phyloP scores from a whole-genome alignment of 1,140 invertebrate genomes.

The Phenacoccus solenopsis region DNA sequence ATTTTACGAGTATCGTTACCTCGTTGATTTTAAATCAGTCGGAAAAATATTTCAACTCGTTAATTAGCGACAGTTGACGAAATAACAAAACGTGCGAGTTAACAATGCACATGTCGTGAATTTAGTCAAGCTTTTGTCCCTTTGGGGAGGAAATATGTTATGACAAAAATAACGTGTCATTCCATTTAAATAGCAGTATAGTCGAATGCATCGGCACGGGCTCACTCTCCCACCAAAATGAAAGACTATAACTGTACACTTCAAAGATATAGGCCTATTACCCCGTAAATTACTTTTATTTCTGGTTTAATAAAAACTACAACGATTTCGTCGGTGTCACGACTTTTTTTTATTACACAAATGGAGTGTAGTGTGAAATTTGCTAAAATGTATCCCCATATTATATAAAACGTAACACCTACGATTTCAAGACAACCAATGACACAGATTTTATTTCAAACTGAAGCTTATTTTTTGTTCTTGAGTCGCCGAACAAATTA shows the following conservation, averaged over 20 bases:
- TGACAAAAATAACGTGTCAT: background rate
- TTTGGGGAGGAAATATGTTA: too few relatives aligned
- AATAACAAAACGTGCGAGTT: too few relatives aligned
- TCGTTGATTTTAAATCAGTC: too few relatives aligned
- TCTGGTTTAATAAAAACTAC: background rate
- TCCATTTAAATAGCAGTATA: background rate
- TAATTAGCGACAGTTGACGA: too few relatives aligned
- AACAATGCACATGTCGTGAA: too few relatives aligned
- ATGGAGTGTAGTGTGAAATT: background rate
- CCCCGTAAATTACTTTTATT: background rate
- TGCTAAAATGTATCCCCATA: background rate
- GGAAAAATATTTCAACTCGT: too few relatives aligned
- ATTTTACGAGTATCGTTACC: too few relatives aligned
- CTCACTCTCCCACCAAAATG: background rate
- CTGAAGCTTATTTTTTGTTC: background rate
- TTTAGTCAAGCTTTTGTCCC: too few relatives aligned
- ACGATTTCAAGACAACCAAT: background rate
- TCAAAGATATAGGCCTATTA: background rate
- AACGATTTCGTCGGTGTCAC: background rate
- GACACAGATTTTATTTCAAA: background rate
- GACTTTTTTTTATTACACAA: background rate
- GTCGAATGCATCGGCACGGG: background rate
- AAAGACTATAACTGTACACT: background rate
- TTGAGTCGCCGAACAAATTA: background rate
- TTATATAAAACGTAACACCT: background rate